Evolutionary conservation across 2,888 invertebrate genomes (phyloP), one percentile per base, ranked within the genome.

Genomic region (Aleiodes testaceus): DNA sequence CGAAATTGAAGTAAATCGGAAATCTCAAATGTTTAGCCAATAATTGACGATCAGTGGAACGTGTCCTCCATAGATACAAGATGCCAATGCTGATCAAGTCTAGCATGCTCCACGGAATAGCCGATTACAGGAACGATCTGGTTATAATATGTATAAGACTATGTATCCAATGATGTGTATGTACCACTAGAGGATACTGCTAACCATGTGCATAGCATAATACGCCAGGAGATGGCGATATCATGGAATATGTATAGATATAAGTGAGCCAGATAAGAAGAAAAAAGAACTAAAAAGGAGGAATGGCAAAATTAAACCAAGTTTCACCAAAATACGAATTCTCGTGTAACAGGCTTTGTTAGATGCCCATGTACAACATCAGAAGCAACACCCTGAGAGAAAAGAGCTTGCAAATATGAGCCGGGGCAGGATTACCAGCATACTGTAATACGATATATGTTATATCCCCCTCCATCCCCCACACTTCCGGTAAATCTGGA

Each of bases 391-490:
- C 9, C 14, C 36, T 36, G 9, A 52, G 20, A 52, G 69, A 73
- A 77, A 79, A 80, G 77, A 78, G 75, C 77, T 77, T 79, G 79
- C 75, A 77, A 81, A 84, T 82, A 79, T 82, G 47, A 67, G 50
- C 61, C 50, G 22, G 26, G 72, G 78, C 80, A 82, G 81, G 81
- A 84, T 84, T 81, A 83, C 75, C 78, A 74, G 69, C 73, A 81
- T 81, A 81, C 82, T 67, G 74, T 76, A 79, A 83, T 81, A 79
- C 72, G 69, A 53, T 67, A 70, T 70, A 66, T 44, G 66, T 53
- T 53, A 45, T 63, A 50, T 45, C 65, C 66, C 53, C 68, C 45
- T 65, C 30, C 42, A 59, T 55, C 44, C 14, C 12, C 36, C 42
- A 61, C 61, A 63, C 71, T 66, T 66, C 61, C 26, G 71, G 66